Evolutionary conservation across 2,797 vertebrate genomes (phyloP), one percentile per base, ranked within the genome.

Genomic region (Poeciliopsis turneri): DNA sequence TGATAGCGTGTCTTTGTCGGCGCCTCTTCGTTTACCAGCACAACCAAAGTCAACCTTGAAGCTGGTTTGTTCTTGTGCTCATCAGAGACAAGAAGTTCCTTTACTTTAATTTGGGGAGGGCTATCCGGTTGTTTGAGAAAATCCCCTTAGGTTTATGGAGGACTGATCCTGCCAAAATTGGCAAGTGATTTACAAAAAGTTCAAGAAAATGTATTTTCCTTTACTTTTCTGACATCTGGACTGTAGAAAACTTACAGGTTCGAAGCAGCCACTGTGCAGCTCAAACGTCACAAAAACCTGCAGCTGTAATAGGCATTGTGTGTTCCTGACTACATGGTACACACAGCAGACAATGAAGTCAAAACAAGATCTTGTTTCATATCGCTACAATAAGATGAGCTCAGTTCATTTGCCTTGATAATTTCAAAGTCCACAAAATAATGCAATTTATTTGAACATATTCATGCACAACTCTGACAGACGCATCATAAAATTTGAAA

Each of bases 101-200:
- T 80, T 81, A 72, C 78, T 83, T 47, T 57, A 55, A 77, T 12
- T 25, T 53, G 51, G 51, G 51, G 51, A 10, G 8, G 7, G 2
- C 20, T 51, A 20, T 80, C 78, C 72, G n/a, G 82, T 75, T 87
- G 82, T 86, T 53, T 87, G 76, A 73, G 82, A 49, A 79, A 86
- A 49, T 33, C 88, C 89, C 85, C 45, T 79, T 79, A 90, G 90
- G 87, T 86, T 89, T 53, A 53, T 53, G 51, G 51, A 53, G 20
- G 51, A 25, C 51, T 53, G 51, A 25, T 53, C 51, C 51, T 53
- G 49, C 20, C 49, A 53, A 53, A 53, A 53, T 53, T 53, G 49
- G 2, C 18, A n/a, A 57, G 53, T 28, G 53, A 57, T 28, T 57
- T n/a, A 25, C 3, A 57, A 13, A 28, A 57, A 11, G 11, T n/a